Evolutionary conservation across 2,888 invertebrate species (phyloP), one percentile per base, ranked within the genome.

Genomic region (Torymus aiolomorphi): DNA sequence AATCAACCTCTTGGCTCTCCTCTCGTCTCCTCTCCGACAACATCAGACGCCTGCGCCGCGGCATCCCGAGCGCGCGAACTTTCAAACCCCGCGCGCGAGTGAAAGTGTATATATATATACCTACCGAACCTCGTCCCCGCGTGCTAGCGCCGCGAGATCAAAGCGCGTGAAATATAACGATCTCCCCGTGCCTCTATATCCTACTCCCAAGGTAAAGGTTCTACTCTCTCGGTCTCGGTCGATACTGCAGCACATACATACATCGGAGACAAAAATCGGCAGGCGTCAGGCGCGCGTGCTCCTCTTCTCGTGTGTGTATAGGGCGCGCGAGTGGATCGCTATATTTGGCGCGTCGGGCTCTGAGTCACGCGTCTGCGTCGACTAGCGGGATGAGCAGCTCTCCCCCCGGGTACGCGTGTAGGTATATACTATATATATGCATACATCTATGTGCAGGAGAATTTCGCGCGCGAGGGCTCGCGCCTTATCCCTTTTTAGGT

Each of bases 311-410:
- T 20, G 10, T 8, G 18, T 20, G 72, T 12, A 63, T 62, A 62
- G 31, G 31, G 62, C 54, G 31, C n/a, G 14, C 18, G 54, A 16
- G 54, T 14, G 74, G 70, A 81, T 83, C 74, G 61, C 85, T 86
- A 86, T 85, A 86, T 86, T 85, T 84, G 86, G 84, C 81, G 18
- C 42, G 42, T 8, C 42, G 8, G 42, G 42, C 76, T 82, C 82
- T 85, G 85, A 86, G 78, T 86, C 85, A 86, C 80, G 70, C 69
- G 63, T 24, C 51, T 66, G 79, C 56, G 72, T 67, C 76, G 72
- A n/a, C 67, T 42, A 42, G 42, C 42, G 42, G 42, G 42, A 42
- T 42, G 42, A 42, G 42, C 42, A 42, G 42, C 42, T 42, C 42
- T 42, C 8, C 42, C 42, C 42, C 42, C 42, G 5, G 42, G 42